Conservation (phyloP, 2,797 vertebrate genomes). For the Sebastes kiyomatsui region DNA sequence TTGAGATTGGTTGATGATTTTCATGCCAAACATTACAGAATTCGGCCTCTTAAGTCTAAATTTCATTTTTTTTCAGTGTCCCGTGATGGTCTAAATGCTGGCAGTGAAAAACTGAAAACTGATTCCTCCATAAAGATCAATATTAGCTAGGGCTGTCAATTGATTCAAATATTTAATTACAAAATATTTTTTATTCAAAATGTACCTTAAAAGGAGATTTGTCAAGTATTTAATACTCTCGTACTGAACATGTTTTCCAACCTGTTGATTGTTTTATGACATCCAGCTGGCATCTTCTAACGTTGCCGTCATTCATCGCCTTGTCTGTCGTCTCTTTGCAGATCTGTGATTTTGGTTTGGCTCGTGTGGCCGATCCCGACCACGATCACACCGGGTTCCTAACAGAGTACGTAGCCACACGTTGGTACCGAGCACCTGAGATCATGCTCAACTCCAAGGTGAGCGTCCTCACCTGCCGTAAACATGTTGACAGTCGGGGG, state of each 20-base stretch:
- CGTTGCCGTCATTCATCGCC: not conserved
- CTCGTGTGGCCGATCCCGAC: constrained; percentile 89
- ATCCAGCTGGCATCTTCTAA: not conserved
- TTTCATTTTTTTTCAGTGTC: not conserved
- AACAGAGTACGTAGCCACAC: constrained; percentile 93
- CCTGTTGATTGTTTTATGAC: not conserved
- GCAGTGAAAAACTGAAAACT: not conserved
- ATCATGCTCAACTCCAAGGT: constrained; percentile 96
- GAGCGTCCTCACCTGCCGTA: not conserved
- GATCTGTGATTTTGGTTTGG: constrained; percentile 95
- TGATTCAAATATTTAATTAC: too few species aligned
- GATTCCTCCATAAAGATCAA: not conserved
- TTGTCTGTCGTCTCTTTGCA: constrained; percentile 35
- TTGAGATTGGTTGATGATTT: not conserved
- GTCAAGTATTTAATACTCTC: too few species aligned
- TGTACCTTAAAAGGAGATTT: too few species aligned
- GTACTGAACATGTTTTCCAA: not conserved
- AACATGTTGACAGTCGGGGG: not conserved
- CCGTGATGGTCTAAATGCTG: not conserved
- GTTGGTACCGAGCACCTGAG: constrained; percentile 94
- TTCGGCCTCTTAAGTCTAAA: not conserved
- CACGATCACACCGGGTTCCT: constrained; percentile 91
- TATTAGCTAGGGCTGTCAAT: too few species aligned
- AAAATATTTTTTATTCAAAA: too few species aligned
- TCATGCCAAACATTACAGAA: not conserved